phyloP scores from a whole-genome alignment of 2,888 invertebrate genomes.

The Mesochorus sp. region DNA sequence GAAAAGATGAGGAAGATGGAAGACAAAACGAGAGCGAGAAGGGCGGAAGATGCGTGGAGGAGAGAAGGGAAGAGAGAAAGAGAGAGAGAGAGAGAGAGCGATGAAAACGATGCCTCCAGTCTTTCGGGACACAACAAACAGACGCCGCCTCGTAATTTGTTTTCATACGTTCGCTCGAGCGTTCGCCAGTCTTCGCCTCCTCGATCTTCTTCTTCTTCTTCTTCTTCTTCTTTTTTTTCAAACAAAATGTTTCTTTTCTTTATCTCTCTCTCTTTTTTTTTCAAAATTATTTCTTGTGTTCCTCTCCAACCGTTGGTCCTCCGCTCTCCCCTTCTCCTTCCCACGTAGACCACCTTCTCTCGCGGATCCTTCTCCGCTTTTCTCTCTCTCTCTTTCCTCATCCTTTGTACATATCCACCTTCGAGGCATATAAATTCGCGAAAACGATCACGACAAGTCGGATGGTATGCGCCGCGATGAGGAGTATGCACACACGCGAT shows the following conservation, averaged over 20 bases:
- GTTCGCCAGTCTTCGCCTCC: conserved; percentile 68
- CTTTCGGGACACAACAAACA: conserved; percentile 77
- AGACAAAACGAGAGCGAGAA: conserved; percentile 54
- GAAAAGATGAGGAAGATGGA: conserved; percentile 62
- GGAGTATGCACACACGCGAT: conserved; percentile 34
- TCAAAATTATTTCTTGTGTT: conserved; percentile 58
- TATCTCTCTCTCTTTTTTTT: conserved; percentile 55
- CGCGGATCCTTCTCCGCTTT: too few relatives aligned
- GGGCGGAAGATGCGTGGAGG: conserved; percentile 11
- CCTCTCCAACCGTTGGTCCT: conserved; percentile 39
- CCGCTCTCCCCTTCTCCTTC: conserved; percentile 52
- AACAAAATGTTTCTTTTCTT: too few relatives aligned
- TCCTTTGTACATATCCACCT: neutral
- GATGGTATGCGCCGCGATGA: too few relatives aligned
- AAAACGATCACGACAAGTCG: conserved; percentile 27
- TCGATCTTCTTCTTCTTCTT: conserved; percentile 51
- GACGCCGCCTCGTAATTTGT: conserved; percentile 81
- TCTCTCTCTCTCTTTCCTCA: too few relatives aligned
- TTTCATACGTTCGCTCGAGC: conserved; percentile 78
- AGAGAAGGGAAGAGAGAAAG: conserved; percentile 2
- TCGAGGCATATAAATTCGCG: neutral
- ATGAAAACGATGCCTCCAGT: conserved; percentile 61
- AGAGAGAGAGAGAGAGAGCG: conserved; percentile 30
- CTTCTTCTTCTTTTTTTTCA: conserved; percentile 38
- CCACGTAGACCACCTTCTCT: too few relatives aligned